These are phyloP conservation scores for Leuciscus waleckii DNA, from an alignment of 2,797 vertebrate genomes.

Conservation along the genomic window DNA sequence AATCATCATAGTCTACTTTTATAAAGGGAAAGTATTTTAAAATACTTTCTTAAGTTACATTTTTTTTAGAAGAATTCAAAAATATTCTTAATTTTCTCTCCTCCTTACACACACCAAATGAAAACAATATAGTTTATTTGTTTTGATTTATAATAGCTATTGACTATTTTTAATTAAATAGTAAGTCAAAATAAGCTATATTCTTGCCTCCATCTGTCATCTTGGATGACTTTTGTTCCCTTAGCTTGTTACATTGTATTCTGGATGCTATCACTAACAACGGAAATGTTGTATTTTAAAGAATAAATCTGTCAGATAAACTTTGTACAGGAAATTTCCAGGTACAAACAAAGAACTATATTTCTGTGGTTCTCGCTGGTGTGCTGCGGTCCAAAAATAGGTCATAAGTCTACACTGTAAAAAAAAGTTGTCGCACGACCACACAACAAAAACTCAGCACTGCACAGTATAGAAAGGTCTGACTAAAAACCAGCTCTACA, in stretches of 20 bases:
- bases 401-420: background rate
- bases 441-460: background rate
- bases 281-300: background rate
- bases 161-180: background rate
- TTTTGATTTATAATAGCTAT: background rate
- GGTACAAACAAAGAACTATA: background rate
- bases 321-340: constrained; percentile 17
- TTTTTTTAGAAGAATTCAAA: too few species aligned
- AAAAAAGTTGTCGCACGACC: too few species aligned
- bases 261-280: background rate
- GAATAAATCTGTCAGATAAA: constrained; percentile 11
- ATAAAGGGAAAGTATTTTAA: too few species aligned
- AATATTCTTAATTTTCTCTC: background rate
- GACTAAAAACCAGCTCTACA: background rate
- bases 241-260: background rate
- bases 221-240: background rate
- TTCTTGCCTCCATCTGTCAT: background rate
- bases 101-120: too few species aligned
- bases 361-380: background rate
- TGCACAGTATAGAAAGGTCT: background rate
- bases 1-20: too few species aligned
- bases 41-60: too few species aligned
- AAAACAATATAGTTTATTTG: background rate
- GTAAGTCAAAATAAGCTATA: background rate
- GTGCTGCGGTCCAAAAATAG: background rate